A percentile compares a stretch with the other conserved stretches of the same genome.
phyloP scores from a whole-genome alignment of 2,888 invertebrate species.

The Drosophila borborema region DNA sequence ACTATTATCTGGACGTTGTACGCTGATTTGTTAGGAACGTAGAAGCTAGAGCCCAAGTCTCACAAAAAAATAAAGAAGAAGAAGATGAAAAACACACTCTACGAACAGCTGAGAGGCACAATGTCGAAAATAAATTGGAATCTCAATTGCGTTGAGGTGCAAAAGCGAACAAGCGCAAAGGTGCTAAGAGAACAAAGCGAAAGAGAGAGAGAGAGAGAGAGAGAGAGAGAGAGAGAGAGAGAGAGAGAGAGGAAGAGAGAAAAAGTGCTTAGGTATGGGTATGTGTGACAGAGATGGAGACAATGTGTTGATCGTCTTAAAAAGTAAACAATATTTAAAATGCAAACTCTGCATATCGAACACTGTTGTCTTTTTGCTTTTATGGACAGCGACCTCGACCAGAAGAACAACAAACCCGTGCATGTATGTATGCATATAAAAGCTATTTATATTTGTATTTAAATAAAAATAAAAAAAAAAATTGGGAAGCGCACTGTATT shows the following conservation, averaged over 20 bases:
- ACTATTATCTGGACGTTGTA: conserved; percentile 36
- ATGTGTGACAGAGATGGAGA: conserved; percentile 3
- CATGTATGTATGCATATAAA: conserved; percentile 4
- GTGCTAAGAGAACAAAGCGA: neutral
- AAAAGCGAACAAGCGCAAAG: conserved; percentile 15
- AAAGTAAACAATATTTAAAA: conserved; percentile 67
- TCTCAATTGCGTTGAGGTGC: conserved; percentile 22
- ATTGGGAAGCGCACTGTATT: conserved; percentile 40
- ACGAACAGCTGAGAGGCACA: conserved; percentile 41
- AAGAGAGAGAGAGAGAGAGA: conserved; percentile 6
- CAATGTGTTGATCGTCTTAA: conserved; percentile 28
- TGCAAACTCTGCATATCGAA: conserved; percentile 21
- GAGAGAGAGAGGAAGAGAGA: conserved; percentile 2
- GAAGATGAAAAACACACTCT: conserved; percentile 4
- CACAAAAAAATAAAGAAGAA: neutral
- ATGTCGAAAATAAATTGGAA: conserved; percentile 23
- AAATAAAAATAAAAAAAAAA: conserved; percentile 1
- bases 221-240: conserved; percentile 1
- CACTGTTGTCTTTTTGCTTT: conserved; percentile 7
- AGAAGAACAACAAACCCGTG: conserved; percentile 23
- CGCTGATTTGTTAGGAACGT: conserved; percentile 32
- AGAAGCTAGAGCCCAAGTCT: conserved; percentile 41
- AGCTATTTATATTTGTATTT: conserved; percentile 16
- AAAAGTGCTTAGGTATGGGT: neutral
- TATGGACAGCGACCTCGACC: conserved; percentile 45